Conservation (phyloP, 2,113 vertebrate species). For the Lagopus leucura region DNA sequence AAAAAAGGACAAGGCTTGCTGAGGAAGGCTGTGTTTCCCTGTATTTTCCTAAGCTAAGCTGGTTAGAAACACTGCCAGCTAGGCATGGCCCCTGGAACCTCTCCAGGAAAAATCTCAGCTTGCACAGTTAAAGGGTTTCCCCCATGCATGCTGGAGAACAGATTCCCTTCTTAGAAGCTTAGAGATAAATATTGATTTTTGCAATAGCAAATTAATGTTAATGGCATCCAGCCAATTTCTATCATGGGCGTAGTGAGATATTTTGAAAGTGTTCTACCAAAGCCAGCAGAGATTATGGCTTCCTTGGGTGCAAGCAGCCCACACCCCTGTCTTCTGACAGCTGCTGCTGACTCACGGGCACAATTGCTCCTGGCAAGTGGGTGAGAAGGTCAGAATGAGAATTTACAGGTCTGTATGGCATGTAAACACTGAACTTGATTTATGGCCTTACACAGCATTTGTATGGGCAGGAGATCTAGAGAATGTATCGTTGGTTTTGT, state of each 20-base stretch:
- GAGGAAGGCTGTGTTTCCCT: background rate
- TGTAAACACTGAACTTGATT: background rate
- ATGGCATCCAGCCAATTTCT: background rate
- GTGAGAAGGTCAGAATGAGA: background rate
- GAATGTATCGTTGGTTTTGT: background rate
- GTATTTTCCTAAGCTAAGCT: slow-evolving; percentile 2
- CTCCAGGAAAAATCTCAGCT: slow-evolving; percentile 27
- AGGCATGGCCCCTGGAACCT: slow-evolving; percentile 7
- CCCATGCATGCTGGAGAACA: background rate
- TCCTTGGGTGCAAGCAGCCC: background rate
- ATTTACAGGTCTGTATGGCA: background rate
- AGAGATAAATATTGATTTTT: slow-evolving; percentile 3
- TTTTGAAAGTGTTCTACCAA: background rate
- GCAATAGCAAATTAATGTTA: background rate
- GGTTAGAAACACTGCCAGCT: slow-evolving; percentile 28
- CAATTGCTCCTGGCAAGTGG: background rate
- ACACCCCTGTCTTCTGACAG: background rate
- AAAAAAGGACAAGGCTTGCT: slow-evolving; percentile 2
- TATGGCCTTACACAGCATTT: background rate
- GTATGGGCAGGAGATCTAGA: background rate
- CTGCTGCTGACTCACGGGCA: background rate
- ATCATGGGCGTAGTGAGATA: background rate
- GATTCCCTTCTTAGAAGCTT: slow-evolving; percentile 1
- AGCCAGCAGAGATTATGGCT: background rate
- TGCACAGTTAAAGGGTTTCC: slow-evolving; percentile 9